Conservation (phyloP, 1,140 invertebrate genomes). For the Saccostrea glomerata region DNA sequence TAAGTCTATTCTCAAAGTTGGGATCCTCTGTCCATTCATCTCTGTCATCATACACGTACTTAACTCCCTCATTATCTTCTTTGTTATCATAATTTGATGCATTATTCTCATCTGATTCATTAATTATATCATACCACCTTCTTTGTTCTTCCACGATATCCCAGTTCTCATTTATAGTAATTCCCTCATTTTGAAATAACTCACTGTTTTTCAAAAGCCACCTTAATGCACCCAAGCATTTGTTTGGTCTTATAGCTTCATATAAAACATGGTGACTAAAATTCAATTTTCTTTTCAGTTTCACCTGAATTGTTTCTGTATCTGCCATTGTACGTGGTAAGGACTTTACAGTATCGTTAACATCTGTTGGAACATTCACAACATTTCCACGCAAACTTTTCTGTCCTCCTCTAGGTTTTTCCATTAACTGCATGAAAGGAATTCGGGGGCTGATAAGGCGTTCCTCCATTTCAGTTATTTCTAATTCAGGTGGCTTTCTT, state of each 20-base stretch:
- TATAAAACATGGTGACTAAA: constrained; percentile 6
- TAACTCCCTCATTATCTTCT: not conserved
- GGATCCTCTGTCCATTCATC: constrained; percentile 19
- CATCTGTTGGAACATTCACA: constrained; percentile 56
- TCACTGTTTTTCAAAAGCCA: constrained; percentile 49
- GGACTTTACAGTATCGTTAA: constrained; percentile 30
- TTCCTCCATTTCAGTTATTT: no score
- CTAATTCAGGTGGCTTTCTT: no score
- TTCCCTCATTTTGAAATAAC: constrained; percentile 34
- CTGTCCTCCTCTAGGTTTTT: constrained; percentile 50
- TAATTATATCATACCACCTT: no score
- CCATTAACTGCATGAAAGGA: not conserved
- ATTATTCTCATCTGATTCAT: no score
- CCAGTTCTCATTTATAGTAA: constrained; percentile 32
- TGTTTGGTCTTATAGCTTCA: constrained; percentile 45
- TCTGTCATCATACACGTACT: not conserved
- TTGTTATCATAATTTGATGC: no score
- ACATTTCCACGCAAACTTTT: constrained; percentile 50
- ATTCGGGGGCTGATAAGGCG: no score
- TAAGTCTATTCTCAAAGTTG: not conserved
- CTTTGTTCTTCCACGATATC: no score
- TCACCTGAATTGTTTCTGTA: constrained; percentile 20
- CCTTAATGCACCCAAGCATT: not conserved
- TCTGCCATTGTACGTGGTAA: constrained; percentile 44
- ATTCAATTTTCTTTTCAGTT: constrained; percentile 46